Evolutionary conservation across 2,113 vertebrate species (phyloP), one percentile per base, ranked within the genome.

Genomic region (Regulus satrapa): DNA sequence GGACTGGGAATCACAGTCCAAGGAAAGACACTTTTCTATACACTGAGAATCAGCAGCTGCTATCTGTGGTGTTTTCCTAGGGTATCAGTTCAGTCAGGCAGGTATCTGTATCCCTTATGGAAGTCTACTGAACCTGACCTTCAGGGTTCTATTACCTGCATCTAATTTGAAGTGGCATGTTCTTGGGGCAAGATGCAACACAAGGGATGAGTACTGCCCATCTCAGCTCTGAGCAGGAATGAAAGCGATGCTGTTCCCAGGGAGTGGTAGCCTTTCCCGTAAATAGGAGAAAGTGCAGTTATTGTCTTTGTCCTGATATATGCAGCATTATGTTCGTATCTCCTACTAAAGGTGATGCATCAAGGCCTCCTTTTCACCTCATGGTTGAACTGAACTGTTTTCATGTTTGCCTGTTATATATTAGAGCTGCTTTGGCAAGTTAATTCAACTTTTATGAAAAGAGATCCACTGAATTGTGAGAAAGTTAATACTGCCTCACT

Each of bases 131-230:
- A 69, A 54, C 28, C 36, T 46, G 17, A 24, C 13, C 14, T 46
- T 63, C 40, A 34, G 59, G 13, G 9, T 31, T 56, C 2, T 36
- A 36, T 20, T 74, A 24, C 9, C 15, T 25, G 11, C 10, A 7
- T 19, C 18, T 43, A 31, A 40, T 43, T 59, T 58, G 31, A 48
- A 69, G 64, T 28, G 10, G 4, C 23, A 12, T n/a, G 5, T 55
- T 56, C 10, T 48, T 66, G 36, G 9, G 46, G 24, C 14, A 20
- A 63, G 45, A 15, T 3, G 18, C 26, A 77, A 24, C 2, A 1
- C 5, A 55, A 78, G 6, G 20, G 20, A 36, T 63, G 7, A 12
- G 14, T 26, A 40, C 6, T 12, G 7, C 0, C 6, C 8, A 21
- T 29, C n/a, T 43, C 43, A 55, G 23, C 19, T 92, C 29, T 48